Evolutionary conservation across 2,797 vertebrate species (phyloP).

Genomic region (Rhinogobio ventralis): DNA sequence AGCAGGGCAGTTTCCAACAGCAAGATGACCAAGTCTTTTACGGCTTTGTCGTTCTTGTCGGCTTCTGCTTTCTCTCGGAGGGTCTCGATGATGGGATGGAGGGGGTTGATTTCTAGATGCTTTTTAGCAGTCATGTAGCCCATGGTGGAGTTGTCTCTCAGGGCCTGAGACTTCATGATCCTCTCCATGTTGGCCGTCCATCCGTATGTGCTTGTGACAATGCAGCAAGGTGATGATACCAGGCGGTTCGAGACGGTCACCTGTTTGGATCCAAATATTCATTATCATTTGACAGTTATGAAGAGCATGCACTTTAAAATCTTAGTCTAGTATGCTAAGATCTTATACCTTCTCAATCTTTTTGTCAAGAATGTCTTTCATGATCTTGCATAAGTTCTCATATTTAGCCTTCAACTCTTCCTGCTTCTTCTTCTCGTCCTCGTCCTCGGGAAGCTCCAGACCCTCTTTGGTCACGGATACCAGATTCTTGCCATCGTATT

Average conservation of each 20-base stretch:
- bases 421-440: conserved; percentile 93
- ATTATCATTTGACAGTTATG: neutral
- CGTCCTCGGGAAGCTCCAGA: conserved; percentile 94
- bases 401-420: conserved; percentile 91
- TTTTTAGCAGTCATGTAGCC: conserved; percentile 99
- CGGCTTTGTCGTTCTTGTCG: conserved; percentile 97
- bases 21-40: conserved; percentile 94
- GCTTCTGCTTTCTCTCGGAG: conserved; percentile 92
- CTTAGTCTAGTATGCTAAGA: conserved; percentile 72
- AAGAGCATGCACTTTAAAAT: neutral
- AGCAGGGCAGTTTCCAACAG: conserved; percentile 91
- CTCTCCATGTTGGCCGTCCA: conserved; percentile 98
- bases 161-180: conserved; percentile 96
- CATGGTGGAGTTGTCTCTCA: conserved; percentile 96
- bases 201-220: conserved; percentile 94
- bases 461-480: conserved; percentile 96
- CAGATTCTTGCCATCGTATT: conserved; percentile 92
- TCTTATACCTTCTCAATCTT: conserved; percentile 94
- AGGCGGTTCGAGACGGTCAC: conserved; percentile 91
- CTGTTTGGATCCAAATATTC: conserved; percentile 67
- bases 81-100: conserved; percentile 93
- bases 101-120: conserved; percentile 93
- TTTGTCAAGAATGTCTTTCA: conserved; percentile 96
- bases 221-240: conserved; percentile 93
- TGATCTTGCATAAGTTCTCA: conserved; percentile 93